These are phyloP conservation scores for Latrodectus geometricus DNA, from an alignment of 1,140 invertebrate genomes.

Conservation along the genomic window DNA sequence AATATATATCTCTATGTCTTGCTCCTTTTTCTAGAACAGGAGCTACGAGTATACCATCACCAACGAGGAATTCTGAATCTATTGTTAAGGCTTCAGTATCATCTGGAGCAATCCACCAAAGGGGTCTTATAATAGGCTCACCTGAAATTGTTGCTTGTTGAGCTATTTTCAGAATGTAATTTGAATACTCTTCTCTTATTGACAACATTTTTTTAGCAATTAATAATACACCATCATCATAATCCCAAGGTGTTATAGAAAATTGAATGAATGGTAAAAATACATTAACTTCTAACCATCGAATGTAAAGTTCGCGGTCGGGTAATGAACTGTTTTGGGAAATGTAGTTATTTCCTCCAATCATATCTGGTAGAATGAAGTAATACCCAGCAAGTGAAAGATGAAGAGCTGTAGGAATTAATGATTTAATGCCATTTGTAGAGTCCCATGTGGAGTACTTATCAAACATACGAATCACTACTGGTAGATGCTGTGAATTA, in stretches of 20 bases:
- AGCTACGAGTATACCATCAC: slow-evolving; percentile 86
- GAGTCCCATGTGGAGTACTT: slow-evolving; percentile 83
- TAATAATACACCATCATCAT: slow-evolving; percentile 77
- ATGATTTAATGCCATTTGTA: slow-evolving; percentile 80
- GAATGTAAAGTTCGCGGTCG: slow-evolving; percentile 84
- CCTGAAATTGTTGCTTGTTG: slow-evolving; percentile 66
- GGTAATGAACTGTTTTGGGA: slow-evolving; percentile 65
- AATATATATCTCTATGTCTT: slow-evolving; percentile 78
- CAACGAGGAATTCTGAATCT: slow-evolving; percentile 79
- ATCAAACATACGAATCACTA: slow-evolving; percentile 90
- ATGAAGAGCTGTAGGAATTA: slow-evolving; percentile 84
- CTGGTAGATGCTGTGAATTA: slow-evolving; percentile 80
- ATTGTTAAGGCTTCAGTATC: slow-evolving; percentile 66
- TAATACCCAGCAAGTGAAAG: slow-evolving; percentile 81
- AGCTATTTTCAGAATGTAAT: slow-evolving; percentile 72
- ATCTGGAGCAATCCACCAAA: slow-evolving; percentile 70
- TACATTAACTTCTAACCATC: slow-evolving; percentile 88
- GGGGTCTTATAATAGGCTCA: slow-evolving; percentile 67
- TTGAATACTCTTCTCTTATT: slow-evolving; percentile 78
- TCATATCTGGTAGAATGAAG: slow-evolving; percentile 89
- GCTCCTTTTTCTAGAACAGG: slow-evolving; percentile 80
- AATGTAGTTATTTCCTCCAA: slow-evolving; percentile 84
- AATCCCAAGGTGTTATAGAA: slow-evolving; percentile 89
- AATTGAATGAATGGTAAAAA: slow-evolving; percentile 91
- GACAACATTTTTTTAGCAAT: slow-evolving; percentile 77